Conservation (phyloP, 1,140 invertebrate genomes). For the Maniola jurtina region DNA sequence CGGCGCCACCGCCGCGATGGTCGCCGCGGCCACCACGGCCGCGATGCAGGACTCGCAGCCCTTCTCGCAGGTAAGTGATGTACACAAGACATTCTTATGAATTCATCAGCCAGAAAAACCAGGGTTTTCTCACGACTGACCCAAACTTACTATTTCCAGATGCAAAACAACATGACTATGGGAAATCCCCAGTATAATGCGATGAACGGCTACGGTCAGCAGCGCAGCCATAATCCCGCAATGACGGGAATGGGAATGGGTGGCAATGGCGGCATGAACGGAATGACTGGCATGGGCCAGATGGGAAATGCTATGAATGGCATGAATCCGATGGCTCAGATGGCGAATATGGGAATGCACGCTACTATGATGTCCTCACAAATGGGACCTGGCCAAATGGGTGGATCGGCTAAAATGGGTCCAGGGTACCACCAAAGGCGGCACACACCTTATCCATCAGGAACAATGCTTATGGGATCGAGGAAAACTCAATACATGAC, state of each 20-base stretch:
- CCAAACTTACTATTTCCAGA: constrained; percentile 47
- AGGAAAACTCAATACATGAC: constrained; percentile 82
- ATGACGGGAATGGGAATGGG: constrained; percentile 83
- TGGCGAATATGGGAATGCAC: constrained; percentile 84
- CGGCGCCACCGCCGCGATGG: constrained; percentile 77
- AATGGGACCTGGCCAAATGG: constrained; percentile 76
- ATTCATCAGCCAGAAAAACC: neutral
- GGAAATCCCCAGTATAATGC: constrained; percentile 77
- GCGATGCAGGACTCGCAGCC: constrained; percentile 79
- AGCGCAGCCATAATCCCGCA: constrained; percentile 76
- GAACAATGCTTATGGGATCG: constrained; percentile 89
- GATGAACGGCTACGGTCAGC: constrained; percentile 78
- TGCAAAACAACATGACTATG: constrained; percentile 79
- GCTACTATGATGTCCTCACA: constrained; percentile 82
- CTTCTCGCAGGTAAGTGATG: constrained; percentile 69
- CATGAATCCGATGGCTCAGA: constrained; percentile 81
- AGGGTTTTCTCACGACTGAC: neutral
- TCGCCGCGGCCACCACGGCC: constrained; percentile 75
- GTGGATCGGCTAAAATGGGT: constrained; percentile 81
- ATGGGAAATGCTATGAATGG: constrained; percentile 78
- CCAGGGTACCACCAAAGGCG: constrained; percentile 80
- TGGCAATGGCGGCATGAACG: constrained; percentile 81
- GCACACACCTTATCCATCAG: constrained; percentile 88
- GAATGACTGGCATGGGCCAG: constrained; percentile 79
- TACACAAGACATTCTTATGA: neutral